Percentiles rank a stretch among this genome's conserved stretches.
Evolutionary conservation across 1,140 invertebrate genomes (phyloP).

Genomic region (Hypsibius dujardini): DNA sequence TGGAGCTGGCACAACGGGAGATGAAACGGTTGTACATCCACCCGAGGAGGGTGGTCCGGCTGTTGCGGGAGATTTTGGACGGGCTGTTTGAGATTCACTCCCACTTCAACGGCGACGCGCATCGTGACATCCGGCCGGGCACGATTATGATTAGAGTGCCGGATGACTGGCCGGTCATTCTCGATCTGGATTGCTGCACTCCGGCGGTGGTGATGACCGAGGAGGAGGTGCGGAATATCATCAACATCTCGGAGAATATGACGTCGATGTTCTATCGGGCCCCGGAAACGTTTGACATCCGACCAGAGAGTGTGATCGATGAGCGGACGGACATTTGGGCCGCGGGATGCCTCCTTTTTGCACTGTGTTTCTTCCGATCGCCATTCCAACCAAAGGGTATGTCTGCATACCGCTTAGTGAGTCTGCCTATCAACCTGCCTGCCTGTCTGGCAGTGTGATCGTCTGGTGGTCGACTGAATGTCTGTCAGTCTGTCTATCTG

Average conservation of each 20-base stretch:
- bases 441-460: no score
- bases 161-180: slow-evolving; percentile 1
- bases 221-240: neutral
- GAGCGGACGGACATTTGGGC: slow-evolving; percentile 4
- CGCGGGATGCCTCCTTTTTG: neutral
- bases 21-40: neutral
- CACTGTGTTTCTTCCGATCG: neutral
- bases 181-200: neutral
- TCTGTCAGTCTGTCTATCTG: no score
- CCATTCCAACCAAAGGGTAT: neutral
- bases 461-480: no score
- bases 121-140: slow-evolving; percentile 3
- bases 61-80: neutral
- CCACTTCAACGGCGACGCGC: neutral
- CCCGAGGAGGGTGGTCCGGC: neutral
- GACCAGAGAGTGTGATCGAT: neutral
- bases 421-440: no score
- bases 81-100: slow-evolving; percentile 1
- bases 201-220: neutral
- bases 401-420: neutral
- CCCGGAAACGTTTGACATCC: neutral
- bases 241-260: neutral
- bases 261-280: neutral
- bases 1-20: neutral
- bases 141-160: neutral